These are phyloP conservation scores for Drosophila anomalata DNA, from an alignment of 2,888 invertebrate species.

Conservation along the genomic window DNA sequence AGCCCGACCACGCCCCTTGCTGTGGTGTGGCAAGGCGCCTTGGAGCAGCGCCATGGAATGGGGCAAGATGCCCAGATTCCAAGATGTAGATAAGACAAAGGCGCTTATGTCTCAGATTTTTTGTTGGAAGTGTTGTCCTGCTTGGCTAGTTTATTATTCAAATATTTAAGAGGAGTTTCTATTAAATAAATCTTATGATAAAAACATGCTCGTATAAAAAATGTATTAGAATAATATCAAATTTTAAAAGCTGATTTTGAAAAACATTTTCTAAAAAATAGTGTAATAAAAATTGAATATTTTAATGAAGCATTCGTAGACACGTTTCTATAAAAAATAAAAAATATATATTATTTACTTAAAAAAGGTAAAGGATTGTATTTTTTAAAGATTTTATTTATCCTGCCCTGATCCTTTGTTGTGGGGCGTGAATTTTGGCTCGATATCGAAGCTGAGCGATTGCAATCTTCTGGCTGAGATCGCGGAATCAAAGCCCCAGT, in stretches of 20 bases:
- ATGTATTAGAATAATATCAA: not conserved
- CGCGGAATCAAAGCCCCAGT: constrained; percentile 26
- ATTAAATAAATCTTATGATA: no score
- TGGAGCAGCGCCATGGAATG: constrained; percentile 44
- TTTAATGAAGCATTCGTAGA: no score
- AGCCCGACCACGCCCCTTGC: constrained; percentile 53
- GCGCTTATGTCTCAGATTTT: constrained; percentile 22
- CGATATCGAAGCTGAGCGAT: constrained; percentile 22
- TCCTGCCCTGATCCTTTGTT: constrained; percentile 22
- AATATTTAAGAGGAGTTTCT: not conserved
- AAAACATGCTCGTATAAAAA: not conserved
- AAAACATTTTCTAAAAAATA: no score
- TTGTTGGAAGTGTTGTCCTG: constrained; percentile 6
- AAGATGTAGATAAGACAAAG: constrained; percentile 54
- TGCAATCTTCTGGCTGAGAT: constrained; percentile 34
- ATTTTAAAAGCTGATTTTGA: not conserved
- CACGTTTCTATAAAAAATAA: no score
- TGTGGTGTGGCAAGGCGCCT: constrained; percentile 50
- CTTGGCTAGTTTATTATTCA: not conserved
- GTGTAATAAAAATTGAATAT: no score
- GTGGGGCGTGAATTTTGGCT: constrained; percentile 27
- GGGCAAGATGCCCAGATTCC: constrained; percentile 43
- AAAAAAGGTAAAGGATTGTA: not conserved
- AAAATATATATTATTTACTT: not conserved
- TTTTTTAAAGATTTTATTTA: not conserved